phyloP scores from a whole-genome alignment of 2,113 vertebrate genomes.

The Pampusana beccarii region DNA sequence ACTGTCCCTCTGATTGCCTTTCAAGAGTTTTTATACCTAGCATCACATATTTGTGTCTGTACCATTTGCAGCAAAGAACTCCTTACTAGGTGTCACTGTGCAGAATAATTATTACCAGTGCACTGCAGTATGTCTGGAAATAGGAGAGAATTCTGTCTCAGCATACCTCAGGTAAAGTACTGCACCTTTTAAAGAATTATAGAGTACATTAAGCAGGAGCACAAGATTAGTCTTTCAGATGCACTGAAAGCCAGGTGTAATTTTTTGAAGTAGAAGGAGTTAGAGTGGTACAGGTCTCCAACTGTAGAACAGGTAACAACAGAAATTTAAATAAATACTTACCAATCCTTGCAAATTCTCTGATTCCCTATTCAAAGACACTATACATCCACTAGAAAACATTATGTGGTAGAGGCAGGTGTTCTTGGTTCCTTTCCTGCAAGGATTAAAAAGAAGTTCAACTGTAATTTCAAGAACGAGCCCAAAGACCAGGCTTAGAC shows the following conservation, averaged over 20 bases:
- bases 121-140: background rate
- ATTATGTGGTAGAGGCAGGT: background rate
- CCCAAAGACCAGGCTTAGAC: background rate
- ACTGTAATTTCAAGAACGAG: background rate
- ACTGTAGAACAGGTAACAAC: background rate
- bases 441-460: conserved; percentile 3
- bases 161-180: background rate
- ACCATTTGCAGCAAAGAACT: conserved; percentile 15
- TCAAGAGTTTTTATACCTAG: background rate
- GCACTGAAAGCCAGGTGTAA: background rate
- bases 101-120: background rate
- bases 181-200: background rate
- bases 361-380: background rate
- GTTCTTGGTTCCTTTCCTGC: background rate
- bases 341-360: background rate
- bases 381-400: background rate
- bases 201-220: background rate
- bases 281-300: background rate
- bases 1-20: background rate
- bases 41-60: background rate
- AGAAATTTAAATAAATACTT: background rate
- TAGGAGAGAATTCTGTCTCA: background rate
- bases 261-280: background rate
- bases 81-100: background rate
- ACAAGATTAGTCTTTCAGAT: background rate